Evolutionary conservation across 1,140 invertebrate genomes (phyloP).

Genomic region (Yoshiicerus persimilis): DNA sequence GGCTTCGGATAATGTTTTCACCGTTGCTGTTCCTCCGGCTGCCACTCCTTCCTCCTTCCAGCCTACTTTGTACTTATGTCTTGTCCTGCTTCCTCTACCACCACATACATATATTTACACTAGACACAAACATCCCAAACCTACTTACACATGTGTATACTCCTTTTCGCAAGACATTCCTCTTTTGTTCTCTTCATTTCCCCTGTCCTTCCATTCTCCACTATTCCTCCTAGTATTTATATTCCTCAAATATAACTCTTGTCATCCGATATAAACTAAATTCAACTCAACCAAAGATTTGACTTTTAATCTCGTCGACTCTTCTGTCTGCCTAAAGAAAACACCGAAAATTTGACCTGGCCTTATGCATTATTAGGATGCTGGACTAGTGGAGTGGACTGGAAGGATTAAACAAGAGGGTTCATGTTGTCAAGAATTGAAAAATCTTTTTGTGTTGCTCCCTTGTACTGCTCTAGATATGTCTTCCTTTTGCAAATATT

Average conservation of each 20-base stretch:
- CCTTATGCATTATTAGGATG: too few species aligned
- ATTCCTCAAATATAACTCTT: not conserved
- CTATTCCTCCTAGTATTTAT: not conserved
- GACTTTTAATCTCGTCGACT: not conserved
- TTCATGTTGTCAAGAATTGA: not conserved
- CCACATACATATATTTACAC: conserved; percentile 14
- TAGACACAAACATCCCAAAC: not conserved
- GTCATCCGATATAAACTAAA: not conserved
- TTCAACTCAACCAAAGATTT: not conserved
- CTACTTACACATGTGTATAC: not conserved
- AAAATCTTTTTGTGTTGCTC: not conserved
- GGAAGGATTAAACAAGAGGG: not conserved
- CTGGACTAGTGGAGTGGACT: not conserved
- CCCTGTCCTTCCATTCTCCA: not conserved
- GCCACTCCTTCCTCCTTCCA: conserved; percentile 9
- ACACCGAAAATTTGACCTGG: too few species aligned
- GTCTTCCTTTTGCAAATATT: not conserved
- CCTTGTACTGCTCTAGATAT: not conserved
- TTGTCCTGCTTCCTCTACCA: not conserved
- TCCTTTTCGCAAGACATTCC: not conserved
- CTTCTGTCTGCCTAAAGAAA: too few species aligned
- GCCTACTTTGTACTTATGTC: conserved; percentile 17
- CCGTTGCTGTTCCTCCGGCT: conserved; percentile 2
- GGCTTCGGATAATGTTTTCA: conserved; percentile 19
- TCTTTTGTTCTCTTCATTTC: not conserved